phyloP scores from a whole-genome alignment of 2,113 vertebrate genomes.

The Dromas ardeola region DNA sequence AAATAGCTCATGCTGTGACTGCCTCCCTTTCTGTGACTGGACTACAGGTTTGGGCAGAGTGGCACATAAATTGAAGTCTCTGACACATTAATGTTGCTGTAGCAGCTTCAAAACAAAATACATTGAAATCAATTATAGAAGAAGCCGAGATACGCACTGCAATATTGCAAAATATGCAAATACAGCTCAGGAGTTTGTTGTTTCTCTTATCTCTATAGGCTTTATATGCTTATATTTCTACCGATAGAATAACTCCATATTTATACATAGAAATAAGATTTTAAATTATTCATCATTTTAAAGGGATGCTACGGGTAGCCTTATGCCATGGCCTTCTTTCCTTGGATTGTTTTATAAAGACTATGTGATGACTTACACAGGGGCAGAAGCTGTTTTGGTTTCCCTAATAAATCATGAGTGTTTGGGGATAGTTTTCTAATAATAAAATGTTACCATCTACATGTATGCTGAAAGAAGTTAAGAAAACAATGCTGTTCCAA shows the following conservation, averaged over 20 bases:
- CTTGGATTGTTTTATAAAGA: not conserved
- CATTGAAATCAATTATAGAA: not conserved
- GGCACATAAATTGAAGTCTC: constrained; percentile 20
- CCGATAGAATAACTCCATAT: not conserved
- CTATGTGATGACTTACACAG: not conserved
- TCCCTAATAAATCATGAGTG: not conserved
- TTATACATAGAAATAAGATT: not conserved
- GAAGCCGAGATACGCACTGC: not conserved
- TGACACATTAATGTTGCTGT: constrained; percentile 38
- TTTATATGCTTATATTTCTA: not conserved
- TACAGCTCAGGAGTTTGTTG: not conserved
- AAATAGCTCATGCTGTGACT: constrained; percentile 9
- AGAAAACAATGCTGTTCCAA: not conserved
- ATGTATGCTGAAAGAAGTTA: not conserved
- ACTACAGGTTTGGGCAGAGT: not conserved
- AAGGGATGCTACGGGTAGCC: not conserved
- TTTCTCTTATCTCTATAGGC: not conserved
- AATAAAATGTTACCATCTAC: not conserved
- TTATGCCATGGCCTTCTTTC: not conserved
- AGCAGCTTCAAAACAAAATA: constrained; percentile 27
- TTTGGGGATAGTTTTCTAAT: not conserved
- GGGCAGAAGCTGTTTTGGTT: not conserved
- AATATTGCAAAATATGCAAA: constrained; percentile 37
- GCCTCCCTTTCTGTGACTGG: not conserved
- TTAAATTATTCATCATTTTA: not conserved